Percentiles rank a stretch among this genome's conserved stretches.
phyloP scores from a whole-genome alignment of 2,113 vertebrate species.

The Peromyscus polionotus region DNA sequence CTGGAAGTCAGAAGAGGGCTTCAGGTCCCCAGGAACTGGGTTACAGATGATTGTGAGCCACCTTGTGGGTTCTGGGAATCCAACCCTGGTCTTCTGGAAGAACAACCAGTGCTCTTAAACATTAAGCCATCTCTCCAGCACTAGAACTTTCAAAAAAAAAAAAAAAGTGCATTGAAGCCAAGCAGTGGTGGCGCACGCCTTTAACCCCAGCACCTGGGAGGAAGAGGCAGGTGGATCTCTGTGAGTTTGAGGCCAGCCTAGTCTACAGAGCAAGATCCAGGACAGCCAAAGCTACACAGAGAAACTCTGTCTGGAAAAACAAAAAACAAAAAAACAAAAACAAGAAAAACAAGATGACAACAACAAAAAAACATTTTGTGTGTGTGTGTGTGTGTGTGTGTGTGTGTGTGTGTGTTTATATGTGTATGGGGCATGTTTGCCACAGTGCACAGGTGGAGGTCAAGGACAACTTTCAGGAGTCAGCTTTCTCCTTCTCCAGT shows the following conservation, averaged over 20 bases:
- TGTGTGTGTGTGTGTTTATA: not conserved
- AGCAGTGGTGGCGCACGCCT: too few relatives aligned
- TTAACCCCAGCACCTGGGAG: too few relatives aligned
- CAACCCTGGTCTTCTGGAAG: not conserved
- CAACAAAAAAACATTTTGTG: not conserved
- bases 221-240: too few relatives aligned
- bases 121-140: not conserved
- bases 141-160: not conserved
- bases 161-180: not conserved
- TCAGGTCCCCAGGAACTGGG: not conserved
- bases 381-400: not conserved
- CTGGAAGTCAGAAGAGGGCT: too few relatives aligned
- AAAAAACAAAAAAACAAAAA: too few relatives aligned
- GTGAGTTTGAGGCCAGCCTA: too few relatives aligned
- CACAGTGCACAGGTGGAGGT: not conserved
- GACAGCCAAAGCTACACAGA: too few relatives aligned
- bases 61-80: not conserved
- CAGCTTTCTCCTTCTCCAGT: not conserved
- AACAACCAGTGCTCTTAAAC: not conserved
- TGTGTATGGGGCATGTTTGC: not conserved
- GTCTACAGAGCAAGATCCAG: too few relatives aligned
- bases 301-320: too few relatives aligned
- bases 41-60: not conserved
- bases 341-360: too few relatives aligned
- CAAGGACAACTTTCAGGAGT: not conserved